Conservation (phyloP, 2,113 vertebrate genomes). For the Spermophilus dauricus region DNA sequence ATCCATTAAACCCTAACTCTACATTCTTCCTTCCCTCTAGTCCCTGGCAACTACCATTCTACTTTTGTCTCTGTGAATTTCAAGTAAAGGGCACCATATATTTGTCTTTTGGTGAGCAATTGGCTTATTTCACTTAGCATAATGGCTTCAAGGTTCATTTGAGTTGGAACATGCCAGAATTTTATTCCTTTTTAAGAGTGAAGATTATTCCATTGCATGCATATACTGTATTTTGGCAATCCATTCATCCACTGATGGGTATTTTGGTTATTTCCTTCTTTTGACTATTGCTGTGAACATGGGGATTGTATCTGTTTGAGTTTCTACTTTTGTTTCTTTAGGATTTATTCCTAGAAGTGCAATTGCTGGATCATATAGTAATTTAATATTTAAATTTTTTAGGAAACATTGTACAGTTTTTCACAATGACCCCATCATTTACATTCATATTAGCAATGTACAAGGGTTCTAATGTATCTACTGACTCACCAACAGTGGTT, state of each 20-base stretch:
- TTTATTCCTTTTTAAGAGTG: background rate
- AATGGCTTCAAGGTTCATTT: background rate
- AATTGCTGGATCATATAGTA: background rate
- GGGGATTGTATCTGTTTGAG: background rate
- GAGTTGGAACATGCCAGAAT: background rate
- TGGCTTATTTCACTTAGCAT: background rate
- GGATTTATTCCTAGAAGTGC: background rate
- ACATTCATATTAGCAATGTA: background rate
- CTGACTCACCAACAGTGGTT: background rate
- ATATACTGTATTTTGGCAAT: background rate
- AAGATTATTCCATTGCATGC: background rate
- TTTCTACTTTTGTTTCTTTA: background rate
- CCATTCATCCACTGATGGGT: background rate
- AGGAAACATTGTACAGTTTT: background rate
- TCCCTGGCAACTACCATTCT: background rate
- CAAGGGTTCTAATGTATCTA: background rate
- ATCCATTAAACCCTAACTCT: background rate
- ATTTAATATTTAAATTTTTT: background rate
- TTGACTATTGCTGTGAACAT: background rate
- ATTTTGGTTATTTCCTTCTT: too few species aligned
- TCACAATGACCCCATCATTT: background rate
- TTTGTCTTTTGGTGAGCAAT: background rate
- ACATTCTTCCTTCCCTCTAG: background rate
- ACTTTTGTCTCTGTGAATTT: slow-evolving; percentile 47
- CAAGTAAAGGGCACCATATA: background rate